Conservation (phyloP, 2,113 vertebrate genomes). For the Cnemophilus loriae region DNA sequence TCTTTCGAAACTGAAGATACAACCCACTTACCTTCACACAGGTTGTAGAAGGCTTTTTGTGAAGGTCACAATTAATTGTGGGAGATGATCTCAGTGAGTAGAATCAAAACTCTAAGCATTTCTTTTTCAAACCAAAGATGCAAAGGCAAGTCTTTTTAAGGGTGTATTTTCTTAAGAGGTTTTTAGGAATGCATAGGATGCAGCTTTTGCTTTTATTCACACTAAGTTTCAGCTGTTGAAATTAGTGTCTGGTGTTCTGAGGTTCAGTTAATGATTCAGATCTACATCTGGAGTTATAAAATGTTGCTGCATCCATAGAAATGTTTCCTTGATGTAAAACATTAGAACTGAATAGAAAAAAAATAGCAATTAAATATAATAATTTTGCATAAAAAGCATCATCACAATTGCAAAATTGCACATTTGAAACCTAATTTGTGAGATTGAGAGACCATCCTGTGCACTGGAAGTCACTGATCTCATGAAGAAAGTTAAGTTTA, state of each 20-base stretch:
- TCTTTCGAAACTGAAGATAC: not conserved
- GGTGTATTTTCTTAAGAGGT: not conserved
- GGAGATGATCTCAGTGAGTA: not conserved
- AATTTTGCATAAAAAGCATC: not conserved
- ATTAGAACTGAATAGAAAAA: constrained; percentile 24
- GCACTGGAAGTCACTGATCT: not conserved
- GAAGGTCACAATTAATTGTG: not conserved
- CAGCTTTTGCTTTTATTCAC: constrained; percentile 12
- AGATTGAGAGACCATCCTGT: not conserved
- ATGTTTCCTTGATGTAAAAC: not conserved
- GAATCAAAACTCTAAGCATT: not conserved
- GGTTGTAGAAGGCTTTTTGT: not conserved
- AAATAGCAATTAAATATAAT: constrained; percentile 36
- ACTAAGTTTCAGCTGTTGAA: constrained; percentile 14
- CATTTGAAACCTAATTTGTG: not conserved
- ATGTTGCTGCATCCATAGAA: constrained; percentile 11
- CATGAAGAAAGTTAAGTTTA: not conserved
- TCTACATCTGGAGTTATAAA: constrained; percentile 20
- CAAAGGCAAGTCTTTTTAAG: not conserved
- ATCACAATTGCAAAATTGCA: not conserved
- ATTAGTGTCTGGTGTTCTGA: not conserved
- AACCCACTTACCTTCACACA: not conserved
- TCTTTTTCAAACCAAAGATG: not conserved
- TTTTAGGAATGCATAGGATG: not conserved
- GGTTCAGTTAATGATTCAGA: constrained; percentile 1